Evolutionary conservation across 92 coral and sea anemone species (phyloP), one percentile per base, ranked within the genome.

Genomic region (Blastomussa wellsi): DNA sequence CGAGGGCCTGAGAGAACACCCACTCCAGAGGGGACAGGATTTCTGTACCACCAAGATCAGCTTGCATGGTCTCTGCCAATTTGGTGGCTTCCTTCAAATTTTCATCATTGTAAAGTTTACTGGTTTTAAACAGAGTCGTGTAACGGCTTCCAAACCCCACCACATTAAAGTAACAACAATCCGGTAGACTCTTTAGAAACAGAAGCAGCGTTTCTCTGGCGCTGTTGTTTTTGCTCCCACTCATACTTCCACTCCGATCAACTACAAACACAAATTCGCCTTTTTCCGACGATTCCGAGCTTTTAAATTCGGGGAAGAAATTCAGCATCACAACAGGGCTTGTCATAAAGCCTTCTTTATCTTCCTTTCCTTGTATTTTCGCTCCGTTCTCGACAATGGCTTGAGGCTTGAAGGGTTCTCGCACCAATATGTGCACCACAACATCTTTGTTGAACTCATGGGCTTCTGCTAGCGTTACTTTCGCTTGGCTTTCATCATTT

Each of bases 171-270:
- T 86, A 91, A 44, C 98, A 96, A 48, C 93, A 95, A 16, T 90
- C 92, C 24, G 97, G 95, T 52, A 95, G 82, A 79, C 98, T 95
- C 77, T 95, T 95, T 11, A 95, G 85, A 79, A 93, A 95, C 38
- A 95, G 87, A 29, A 90, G 92, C 60, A 95, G 90, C 31, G 98
- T 93, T 70, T 91, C 87, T 10, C 84, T 88, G 10, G 98, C 98
- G 57, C 92, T 87, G 62, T 84, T 72, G 62, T 85, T 93, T 28
- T 87, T 76, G 39, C 82, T 68, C 0, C 94, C 97, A 22, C 65
- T 11, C 97, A 95, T 95, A 72, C 98, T 95, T 37, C 95, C 98
- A 84, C 98, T 95, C 33, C 95, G 95, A 83, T 95, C 98, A 70
- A 95, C 92, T 31, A 95, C 92, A 67, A 95, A 95, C 53, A 95